These are phyloP conservation scores for Micromussa lordhowensis DNA, from an alignment of 92 coral and sea anemone species.

Conservation along the genomic window DNA sequence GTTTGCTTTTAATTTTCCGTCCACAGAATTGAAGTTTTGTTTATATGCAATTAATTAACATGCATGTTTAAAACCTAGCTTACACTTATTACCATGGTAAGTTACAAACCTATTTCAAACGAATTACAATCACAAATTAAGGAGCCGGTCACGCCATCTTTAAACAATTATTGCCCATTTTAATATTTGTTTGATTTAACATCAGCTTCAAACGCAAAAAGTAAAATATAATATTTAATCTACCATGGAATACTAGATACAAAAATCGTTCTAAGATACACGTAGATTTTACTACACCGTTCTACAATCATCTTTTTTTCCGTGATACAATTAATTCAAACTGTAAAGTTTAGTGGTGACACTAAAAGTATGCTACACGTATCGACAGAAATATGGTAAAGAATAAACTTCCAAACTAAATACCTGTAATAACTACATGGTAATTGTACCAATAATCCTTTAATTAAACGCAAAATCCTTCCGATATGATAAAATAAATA, in stretches of 20 bases:
- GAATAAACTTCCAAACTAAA: too few species aligned
- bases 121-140: neutral
- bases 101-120: neutral
- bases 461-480: neutral
- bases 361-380: too few species aligned
- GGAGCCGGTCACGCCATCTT: neutral
- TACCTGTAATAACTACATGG: too few species aligned
- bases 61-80: neutral
- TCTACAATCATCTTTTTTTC: too few species aligned
- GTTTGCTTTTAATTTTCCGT: neutral
- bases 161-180: too few species aligned
- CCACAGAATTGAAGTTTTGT: neutral
- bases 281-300: neutral
- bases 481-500: neutral
- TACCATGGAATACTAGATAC: neutral
- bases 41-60: neutral
- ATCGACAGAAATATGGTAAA: too few species aligned
- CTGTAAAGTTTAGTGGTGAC: too few species aligned
- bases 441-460: too few species aligned
- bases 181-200: too few species aligned
- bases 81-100: neutral
- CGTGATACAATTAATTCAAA: too few species aligned
- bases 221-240: neutral
- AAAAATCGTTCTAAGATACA: neutral
- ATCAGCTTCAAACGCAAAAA: neutral